Percentiles rank a stretch among this genome's conserved stretches.
Conservation (phyloP, 1,140 invertebrate species). For the Drosophila micromelanica region DNA sequence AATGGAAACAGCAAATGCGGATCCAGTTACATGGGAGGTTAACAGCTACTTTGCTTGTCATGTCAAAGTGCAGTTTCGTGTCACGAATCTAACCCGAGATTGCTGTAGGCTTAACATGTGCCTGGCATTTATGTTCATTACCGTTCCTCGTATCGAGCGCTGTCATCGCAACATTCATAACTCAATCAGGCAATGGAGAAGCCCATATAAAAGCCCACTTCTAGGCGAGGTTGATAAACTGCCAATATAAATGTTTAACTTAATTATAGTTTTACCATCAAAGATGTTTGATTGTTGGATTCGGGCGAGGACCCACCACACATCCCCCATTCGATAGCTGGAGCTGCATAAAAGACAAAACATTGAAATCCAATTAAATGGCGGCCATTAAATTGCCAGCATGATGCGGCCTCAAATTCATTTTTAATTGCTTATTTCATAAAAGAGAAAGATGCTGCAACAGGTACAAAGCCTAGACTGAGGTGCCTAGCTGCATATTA, state of each 20-base stretch:
- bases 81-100: slow-evolving; percentile 8
- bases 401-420: slow-evolving; percentile 65
- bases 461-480: slow-evolving; percentile 50
- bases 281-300: slow-evolving; percentile 44
- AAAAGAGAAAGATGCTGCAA: slow-evolving; percentile 46
- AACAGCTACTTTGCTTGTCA: slow-evolving; percentile 17
- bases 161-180: slow-evolving; percentile 66
- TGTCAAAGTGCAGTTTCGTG: slow-evolving; percentile 48
- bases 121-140: not conserved
- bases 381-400: slow-evolving; percentile 69
- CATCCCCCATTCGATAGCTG: not conserved
- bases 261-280: slow-evolving; percentile 75
- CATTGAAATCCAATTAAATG: slow-evolving; percentile 82
- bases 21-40: slow-evolving; percentile 7
- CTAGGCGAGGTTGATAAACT: slow-evolving; percentile 64
- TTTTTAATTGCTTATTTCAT: slow-evolving; percentile 81
- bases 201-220: slow-evolving; percentile 18
- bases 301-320: slow-evolving; percentile 59
- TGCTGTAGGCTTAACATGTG: slow-evolving; percentile 14
- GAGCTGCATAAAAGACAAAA: slow-evolving; percentile 50
- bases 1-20: not conserved
- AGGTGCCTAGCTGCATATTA: slow-evolving; percentile 76
- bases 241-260: slow-evolving; percentile 78
- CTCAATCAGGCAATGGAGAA: slow-evolving; percentile 52
- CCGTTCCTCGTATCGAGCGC: not conserved